Evolutionary conservation across 2,888 invertebrate genomes (phyloP).

Genomic region (Camptogramma bilineatum): DNA sequence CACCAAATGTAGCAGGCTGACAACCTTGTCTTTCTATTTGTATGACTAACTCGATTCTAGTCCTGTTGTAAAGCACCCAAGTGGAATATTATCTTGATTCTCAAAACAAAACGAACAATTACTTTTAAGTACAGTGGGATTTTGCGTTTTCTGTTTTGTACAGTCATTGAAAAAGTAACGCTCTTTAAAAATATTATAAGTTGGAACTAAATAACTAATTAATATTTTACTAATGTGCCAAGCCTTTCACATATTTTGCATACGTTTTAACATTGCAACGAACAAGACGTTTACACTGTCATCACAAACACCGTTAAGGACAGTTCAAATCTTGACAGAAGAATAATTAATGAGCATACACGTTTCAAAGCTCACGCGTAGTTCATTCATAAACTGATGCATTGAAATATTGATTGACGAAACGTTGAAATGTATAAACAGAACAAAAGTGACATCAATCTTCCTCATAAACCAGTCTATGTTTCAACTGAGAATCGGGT

Average conservation of each 20-base stretch:
- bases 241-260: conserved; percentile 16
- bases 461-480: neutral
- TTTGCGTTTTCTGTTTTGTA: neutral
- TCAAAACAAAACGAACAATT: neutral
- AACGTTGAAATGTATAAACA: neutral
- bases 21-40: conserved; percentile 78
- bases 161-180: neutral
- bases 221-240: neutral
- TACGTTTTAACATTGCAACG: conserved; percentile 39
- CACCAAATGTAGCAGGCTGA: conserved; percentile 80
- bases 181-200: neutral
- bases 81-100: conserved; percentile 55
- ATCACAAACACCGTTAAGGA: conserved; percentile 51
- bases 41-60: conserved; percentile 61
- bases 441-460: neutral
- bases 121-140: neutral
- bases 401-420: conserved; percentile 31
- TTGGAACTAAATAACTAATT: neutral
- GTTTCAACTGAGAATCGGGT: neutral
- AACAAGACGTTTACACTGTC: conserved; percentile 49
- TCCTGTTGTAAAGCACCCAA: conserved; percentile 56
- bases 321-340: conserved; percentile 56
- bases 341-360: conserved; percentile 58
- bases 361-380: conserved; percentile 49
- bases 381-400: conserved; percentile 50